Conservation (phyloP, 2,888 invertebrate species). For the Drosophila nigricruria region DNA sequence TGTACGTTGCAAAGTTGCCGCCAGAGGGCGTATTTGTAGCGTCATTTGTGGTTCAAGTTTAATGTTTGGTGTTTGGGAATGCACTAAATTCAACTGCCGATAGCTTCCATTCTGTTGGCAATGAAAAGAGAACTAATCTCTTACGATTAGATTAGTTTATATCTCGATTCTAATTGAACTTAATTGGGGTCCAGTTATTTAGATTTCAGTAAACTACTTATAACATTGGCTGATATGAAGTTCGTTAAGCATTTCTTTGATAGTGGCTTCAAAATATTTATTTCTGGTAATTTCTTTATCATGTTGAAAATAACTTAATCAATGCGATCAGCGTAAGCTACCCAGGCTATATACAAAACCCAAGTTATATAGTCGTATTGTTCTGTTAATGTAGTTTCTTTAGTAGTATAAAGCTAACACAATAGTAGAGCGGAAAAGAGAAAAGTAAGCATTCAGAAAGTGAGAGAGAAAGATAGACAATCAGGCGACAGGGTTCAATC, state of each 20-base stretch:
- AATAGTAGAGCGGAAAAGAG: too few relatives aligned
- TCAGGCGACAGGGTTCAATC: too few relatives aligned
- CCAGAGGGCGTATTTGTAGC: constrained; percentile 72
- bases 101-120: background rate
- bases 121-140: constrained; percentile 4
- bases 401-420: too few relatives aligned
- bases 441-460: too few relatives aligned
- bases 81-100: constrained; percentile 17
- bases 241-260: background rate
- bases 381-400: too few relatives aligned
- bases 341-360: too few relatives aligned
- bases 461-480: too few relatives aligned
- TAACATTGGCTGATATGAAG: background rate
- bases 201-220: background rate
- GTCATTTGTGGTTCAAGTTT: constrained; percentile 34
- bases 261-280: background rate
- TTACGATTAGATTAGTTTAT: constrained; percentile 13
- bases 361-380: too few relatives aligned
- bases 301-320: too few relatives aligned
- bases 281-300: background rate
- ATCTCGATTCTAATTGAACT: background rate
- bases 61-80: background rate
- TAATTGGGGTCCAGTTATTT: background rate
- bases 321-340: too few relatives aligned
- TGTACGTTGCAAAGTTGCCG: constrained; percentile 70